Evolutionary conservation across 2,888 invertebrate genomes (phyloP).

Genomic region (Bimastos eiseni): DNA sequence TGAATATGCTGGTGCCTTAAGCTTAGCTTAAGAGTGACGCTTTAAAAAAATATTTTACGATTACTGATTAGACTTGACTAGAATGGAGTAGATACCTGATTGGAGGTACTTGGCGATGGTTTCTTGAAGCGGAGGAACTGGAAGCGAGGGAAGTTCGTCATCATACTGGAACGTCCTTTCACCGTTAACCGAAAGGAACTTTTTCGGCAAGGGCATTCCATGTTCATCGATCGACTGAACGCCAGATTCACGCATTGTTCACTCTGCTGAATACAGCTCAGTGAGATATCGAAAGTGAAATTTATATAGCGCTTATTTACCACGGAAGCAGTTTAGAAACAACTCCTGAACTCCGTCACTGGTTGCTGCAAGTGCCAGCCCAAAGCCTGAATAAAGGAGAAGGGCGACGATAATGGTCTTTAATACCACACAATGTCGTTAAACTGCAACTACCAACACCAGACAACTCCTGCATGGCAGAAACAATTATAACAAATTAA

Average conservation of each 20-base stretch:
- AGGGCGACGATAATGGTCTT: too few species aligned
- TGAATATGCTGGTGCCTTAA: too few species aligned
- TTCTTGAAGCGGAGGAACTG: conserved; percentile 65
- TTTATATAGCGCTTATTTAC: background rate
- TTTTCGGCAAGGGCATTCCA: conserved; percentile 31
- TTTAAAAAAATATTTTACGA: too few species aligned
- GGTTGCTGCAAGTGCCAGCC: too few species aligned
- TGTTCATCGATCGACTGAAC: background rate
- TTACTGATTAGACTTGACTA: background rate
- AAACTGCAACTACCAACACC: too few species aligned
- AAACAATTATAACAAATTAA: too few species aligned
- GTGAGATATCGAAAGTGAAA: background rate
- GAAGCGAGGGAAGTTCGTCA: conserved; percentile 65
- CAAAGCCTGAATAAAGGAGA: too few species aligned
- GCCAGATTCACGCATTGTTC: background rate
- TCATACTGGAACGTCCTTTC: conserved; percentile 66
- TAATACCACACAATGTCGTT: too few species aligned
- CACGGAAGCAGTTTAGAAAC: background rate
- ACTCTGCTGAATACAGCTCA: background rate
- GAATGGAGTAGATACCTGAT: conserved; percentile 56
- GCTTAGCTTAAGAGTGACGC: too few species aligned
- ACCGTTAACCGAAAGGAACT: conserved; percentile 25
- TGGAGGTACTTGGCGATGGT: conserved; percentile 68
- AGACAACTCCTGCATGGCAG: background rate
- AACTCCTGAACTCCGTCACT: too few species aligned